Conservation (phyloP, 2,113 vertebrate genomes). For the Trematocara zebra region DNA sequence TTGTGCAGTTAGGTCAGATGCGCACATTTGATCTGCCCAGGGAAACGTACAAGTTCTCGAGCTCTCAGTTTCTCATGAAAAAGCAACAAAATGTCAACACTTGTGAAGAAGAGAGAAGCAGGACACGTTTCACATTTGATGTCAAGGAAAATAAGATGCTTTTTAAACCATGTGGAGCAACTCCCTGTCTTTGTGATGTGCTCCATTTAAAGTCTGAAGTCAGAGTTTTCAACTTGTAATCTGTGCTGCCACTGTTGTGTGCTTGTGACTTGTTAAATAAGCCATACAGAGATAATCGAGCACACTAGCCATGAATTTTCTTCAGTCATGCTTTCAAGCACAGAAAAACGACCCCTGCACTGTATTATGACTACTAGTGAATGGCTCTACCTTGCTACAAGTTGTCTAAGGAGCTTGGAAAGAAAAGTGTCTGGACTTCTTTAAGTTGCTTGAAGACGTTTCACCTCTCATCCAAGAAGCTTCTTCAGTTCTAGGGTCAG, state of each 20-base stretch:
- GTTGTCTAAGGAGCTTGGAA: not conserved
- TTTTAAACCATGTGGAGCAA: not conserved
- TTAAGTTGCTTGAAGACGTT: not conserved
- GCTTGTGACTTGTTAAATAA: not conserved
- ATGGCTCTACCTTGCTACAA: not conserved
- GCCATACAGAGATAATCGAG: not conserved
- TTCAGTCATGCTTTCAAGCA: not conserved
- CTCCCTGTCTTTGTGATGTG: not conserved
- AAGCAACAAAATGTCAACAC: not conserved
- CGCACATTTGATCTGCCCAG: not conserved
- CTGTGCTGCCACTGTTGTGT: not conserved
- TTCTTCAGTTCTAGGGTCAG: not conserved
- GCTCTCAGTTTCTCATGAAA: not conserved
- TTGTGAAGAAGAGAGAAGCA: not conserved
- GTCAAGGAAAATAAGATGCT: not conserved
- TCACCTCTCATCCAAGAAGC: not conserved
- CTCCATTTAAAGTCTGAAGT: not conserved
- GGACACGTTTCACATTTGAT: not conserved
- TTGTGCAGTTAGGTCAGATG: not conserved
- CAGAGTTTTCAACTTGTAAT: not conserved
- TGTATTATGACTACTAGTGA: not conserved
- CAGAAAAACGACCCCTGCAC: not conserved
- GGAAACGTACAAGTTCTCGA: rapidly evolving
- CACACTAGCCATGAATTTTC: not conserved
- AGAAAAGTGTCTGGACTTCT: not conserved